A percentile compares a stretch with the other conserved stretches of the same genome.
Evolutionary conservation across 2,113 vertebrate species (phyloP).

Genomic region (Brevimyrus niger): DNA sequence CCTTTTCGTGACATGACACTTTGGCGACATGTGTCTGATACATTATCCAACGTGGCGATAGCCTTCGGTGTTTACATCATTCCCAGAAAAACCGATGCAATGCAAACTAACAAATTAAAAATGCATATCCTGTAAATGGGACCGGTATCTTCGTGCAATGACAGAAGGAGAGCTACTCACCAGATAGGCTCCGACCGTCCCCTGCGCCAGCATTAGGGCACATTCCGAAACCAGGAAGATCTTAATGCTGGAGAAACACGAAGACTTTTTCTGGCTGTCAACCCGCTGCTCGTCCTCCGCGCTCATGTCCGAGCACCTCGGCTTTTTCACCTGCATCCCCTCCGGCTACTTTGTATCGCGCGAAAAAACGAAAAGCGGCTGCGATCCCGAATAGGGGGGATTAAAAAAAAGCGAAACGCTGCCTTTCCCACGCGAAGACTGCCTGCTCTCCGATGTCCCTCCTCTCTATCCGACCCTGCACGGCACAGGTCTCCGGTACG

Average conservation of each 20-base stretch:
- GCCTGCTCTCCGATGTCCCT: slow-evolving; percentile 19
- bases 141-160: not conserved
- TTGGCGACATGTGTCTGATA: not conserved
- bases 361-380: slow-evolving; percentile 31
- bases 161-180: slow-evolving; percentile 63
- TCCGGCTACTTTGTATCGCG: slow-evolving; percentile 34
- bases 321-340: slow-evolving; percentile 71
- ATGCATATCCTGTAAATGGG: not conserved
- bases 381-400: slow-evolving; percentile 24
- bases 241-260: slow-evolving; percentile 86
- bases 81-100: not conserved
- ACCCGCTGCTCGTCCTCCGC: slow-evolving; percentile 67
- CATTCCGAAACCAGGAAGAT: slow-evolving; percentile 89
- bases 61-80: not conserved
- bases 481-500: not conserved
- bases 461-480: not conserved
- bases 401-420: slow-evolving; percentile 13
- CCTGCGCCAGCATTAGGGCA: slow-evolving; percentile 87
- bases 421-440: slow-evolving; percentile 15
- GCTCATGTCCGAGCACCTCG: slow-evolving; percentile 63
- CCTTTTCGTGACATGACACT: not conserved
- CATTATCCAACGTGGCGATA: not conserved
- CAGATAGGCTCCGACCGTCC: slow-evolving; percentile 90
- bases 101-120: not conserved
- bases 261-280: slow-evolving; percentile 75